These are phyloP conservation scores for Chymomyza caudatula DNA, from an alignment of 2,888 invertebrate genomes.

Conservation along the genomic window DNA sequence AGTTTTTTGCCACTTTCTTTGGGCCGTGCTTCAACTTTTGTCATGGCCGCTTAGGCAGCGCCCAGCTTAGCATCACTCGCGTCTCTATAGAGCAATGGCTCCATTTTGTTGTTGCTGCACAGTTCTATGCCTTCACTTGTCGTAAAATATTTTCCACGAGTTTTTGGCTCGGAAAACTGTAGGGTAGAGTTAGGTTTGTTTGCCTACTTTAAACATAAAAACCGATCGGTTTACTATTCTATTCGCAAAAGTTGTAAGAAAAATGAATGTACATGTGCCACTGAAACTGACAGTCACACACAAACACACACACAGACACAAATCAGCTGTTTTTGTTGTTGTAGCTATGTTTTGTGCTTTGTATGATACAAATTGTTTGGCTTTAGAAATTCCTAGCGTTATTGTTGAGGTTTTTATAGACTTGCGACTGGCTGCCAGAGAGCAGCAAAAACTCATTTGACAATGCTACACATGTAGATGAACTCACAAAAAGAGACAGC, in stretches of 20 bases:
- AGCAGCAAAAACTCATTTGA: not conserved
- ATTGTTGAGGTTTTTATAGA: slow-evolving; percentile 64
- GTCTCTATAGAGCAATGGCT: not conserved
- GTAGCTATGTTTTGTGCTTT: slow-evolving; percentile 40
- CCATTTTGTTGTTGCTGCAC: slow-evolving; percentile 31
- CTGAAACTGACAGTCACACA: slow-evolving; percentile 2
- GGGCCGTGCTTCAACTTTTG: slow-evolving; percentile 63
- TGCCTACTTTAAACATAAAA: slow-evolving; percentile 61
- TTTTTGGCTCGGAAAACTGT: not conserved
- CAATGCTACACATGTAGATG: not conserved
- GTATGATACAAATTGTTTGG: slow-evolving; percentile 61
- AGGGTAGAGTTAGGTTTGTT: slow-evolving; percentile 28
- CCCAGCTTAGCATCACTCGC: not conserved
- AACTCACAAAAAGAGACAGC: slow-evolving; percentile 27
- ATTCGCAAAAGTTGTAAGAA: slow-evolving; percentile 35
- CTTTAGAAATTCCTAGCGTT: slow-evolving; percentile 60
- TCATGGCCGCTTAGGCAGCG: slow-evolving; percentile 63
- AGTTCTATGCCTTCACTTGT: slow-evolving; percentile 36
- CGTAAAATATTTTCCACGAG: not conserved
- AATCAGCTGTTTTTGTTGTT: not conserved
- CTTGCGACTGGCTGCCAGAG: slow-evolving; percentile 16
- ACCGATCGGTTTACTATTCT: slow-evolving; percentile 58
- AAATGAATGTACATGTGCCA: slow-evolving; percentile 24
- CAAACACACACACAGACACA: not conserved
- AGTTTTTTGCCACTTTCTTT: slow-evolving; percentile 66